A percentile compares a stretch with the other conserved stretches of the same genome.
phyloP scores from a whole-genome alignment of 1,140 invertebrate species.

The Pseudomyrmex gracilis region DNA sequence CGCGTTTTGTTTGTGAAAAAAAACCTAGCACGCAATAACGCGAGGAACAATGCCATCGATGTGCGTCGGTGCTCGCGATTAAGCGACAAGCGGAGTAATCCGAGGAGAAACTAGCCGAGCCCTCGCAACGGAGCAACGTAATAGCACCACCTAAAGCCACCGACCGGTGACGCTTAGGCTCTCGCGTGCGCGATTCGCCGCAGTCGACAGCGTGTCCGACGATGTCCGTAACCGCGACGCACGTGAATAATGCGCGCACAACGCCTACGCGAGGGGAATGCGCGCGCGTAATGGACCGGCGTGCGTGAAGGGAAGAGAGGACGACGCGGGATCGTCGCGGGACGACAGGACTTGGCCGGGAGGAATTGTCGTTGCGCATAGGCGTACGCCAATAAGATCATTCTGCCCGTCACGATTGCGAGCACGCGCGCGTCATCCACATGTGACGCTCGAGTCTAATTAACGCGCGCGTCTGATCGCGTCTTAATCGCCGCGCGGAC shows the following conservation, averaged over 20 bases:
- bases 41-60: conserved; percentile 9
- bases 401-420: conserved; percentile 39
- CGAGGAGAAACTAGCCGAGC: background rate
- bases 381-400: conserved; percentile 59
- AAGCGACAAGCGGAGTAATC: conserved; percentile 15
- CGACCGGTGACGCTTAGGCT: conserved; percentile 44
- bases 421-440: conserved; percentile 40
- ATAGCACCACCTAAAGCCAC: conserved; percentile 30
- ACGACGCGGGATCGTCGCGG: conserved; percentile 10
- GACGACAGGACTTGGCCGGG: conserved; percentile 15
- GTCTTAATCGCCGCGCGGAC: conserved; percentile 65
- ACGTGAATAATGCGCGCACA: conserved; percentile 69
- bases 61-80: conserved; percentile 8
- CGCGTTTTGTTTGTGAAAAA: too few species aligned
- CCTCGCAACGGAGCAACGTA: conserved; percentile 14
- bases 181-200: conserved; percentile 55
- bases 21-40: too few species aligned
- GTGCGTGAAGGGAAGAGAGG: conserved; percentile 42
- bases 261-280: conserved; percentile 60
- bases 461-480: conserved; percentile 64
- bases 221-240: conserved; percentile 64
- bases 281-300: conserved; percentile 62
- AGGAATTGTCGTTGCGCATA: conserved; percentile 60
- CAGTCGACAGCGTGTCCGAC: conserved; percentile 51
- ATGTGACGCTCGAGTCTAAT: conserved; percentile 65